Evolutionary conservation across 1,140 invertebrate genomes (phyloP).

Genomic region (Drosophila prosaltans): DNA sequence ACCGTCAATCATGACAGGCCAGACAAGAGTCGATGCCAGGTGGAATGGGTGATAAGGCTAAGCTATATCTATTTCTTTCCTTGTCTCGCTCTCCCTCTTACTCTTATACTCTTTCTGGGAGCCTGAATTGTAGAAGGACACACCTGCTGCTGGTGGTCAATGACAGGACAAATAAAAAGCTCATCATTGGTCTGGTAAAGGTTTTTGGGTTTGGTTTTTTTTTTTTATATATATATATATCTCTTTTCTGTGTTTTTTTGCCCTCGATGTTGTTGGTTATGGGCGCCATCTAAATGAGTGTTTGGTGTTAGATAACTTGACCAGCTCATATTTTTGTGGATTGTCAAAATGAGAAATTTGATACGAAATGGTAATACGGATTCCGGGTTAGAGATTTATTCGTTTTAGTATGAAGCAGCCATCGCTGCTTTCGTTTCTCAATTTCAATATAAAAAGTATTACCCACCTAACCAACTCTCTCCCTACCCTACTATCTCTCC

Average conservation of each 20-base stretch:
- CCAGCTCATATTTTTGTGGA: constrained; percentile 56
- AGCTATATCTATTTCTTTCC: constrained; percentile 55
- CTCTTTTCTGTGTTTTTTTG: no score
- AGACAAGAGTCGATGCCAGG: constrained; percentile 43
- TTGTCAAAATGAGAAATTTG: constrained; percentile 40
- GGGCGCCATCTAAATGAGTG: constrained; percentile 67
- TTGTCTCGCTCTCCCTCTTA: not conserved
- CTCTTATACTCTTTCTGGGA: not conserved
- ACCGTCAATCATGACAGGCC: constrained; percentile 82
- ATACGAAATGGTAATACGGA: constrained; percentile 32
- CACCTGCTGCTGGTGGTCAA: constrained; percentile 75
- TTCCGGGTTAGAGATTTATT: not conserved
- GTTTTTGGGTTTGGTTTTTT: constrained; percentile 11
- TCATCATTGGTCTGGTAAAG: constrained; percentile 61
- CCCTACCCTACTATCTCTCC: not conserved
- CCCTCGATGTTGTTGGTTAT: constrained; percentile 13
- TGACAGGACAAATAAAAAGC: constrained; percentile 57
- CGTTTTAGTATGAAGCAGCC: not conserved
- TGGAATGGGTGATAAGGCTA: constrained; percentile 56
- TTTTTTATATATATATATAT: no score
- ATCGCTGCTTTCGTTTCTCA: not conserved
- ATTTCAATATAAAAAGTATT: constrained; percentile 2
- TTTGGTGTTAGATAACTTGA: constrained; percentile 61
- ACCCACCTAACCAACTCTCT: no score
- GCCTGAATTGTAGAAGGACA: constrained; percentile 39